Evolutionary conservation across 2,888 invertebrate species (phyloP).

Genomic region (Clitarchus hookeri): DNA sequence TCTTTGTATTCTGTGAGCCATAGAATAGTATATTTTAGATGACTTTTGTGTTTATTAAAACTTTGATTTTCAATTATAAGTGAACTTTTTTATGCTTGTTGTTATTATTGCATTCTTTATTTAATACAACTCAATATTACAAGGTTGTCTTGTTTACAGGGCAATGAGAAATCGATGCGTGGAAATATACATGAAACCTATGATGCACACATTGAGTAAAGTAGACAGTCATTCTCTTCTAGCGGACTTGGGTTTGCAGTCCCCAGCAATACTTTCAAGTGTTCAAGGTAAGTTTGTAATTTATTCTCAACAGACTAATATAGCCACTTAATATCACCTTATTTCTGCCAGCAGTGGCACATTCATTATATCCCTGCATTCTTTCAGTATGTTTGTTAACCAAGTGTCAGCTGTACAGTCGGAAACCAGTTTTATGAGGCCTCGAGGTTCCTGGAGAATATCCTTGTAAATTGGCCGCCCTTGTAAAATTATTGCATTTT

Average conservation of each 20-base stretch:
- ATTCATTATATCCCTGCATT: no score
- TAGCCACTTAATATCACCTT: no score
- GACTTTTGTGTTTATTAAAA: background rate
- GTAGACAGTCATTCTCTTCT: slow-evolving; percentile 23
- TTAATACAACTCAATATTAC: background rate
- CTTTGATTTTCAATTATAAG: background rate
- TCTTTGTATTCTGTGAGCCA: background rate
- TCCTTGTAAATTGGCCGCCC: no score
- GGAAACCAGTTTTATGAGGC: no score
- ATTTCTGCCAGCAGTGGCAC: no score
- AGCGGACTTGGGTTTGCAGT: background rate
- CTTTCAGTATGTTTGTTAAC: no score
- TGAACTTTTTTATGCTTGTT: background rate
- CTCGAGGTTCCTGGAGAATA: no score
- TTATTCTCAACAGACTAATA: no score
- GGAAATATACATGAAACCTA: slow-evolving; percentile 71
- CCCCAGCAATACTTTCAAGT: background rate
- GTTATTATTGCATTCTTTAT: background rate
- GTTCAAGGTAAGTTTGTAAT: background rate
- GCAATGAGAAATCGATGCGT: slow-evolving; percentile 99
- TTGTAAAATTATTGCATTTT: no score
- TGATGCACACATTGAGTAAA: slow-evolving; percentile 41
- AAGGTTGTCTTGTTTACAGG: slow-evolving; percentile 54
- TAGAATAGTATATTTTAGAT: background rate
- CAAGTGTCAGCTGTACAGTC: no score